phyloP scores from a whole-genome alignment of 1,140 invertebrate genomes.

The Eurosta solidaginis region DNA sequence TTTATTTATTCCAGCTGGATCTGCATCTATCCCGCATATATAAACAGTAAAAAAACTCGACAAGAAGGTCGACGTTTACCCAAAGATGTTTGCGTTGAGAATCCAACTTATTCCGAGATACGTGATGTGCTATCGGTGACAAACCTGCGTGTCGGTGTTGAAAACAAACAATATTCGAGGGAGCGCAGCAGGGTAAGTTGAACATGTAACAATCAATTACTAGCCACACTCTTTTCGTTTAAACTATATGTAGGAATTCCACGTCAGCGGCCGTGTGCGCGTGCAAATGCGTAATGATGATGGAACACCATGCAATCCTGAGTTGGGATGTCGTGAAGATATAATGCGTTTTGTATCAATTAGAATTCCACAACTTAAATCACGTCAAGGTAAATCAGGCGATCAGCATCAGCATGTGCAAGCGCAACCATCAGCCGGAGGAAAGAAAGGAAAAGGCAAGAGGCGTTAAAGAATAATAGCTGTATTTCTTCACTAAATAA shows the following conservation, averaged over 20 bases:
- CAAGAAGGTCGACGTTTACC: constrained; percentile 84
- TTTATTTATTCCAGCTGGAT: constrained; percentile 78
- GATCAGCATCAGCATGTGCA: constrained; percentile 42
- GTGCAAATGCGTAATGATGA: constrained; percentile 93
- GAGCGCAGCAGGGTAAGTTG: constrained; percentile 78
- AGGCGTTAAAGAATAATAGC: constrained; percentile 43
- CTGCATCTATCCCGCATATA: constrained; percentile 94
- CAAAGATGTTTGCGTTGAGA: constrained; percentile 87
- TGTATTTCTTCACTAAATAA: background rate
- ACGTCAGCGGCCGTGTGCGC: constrained; percentile 83
- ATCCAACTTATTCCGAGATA: constrained; percentile 93
- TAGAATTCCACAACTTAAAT: constrained; percentile 92
- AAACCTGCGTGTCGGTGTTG: constrained; percentile 84
- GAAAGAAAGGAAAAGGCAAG: constrained; percentile 48
- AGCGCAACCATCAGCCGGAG: constrained; percentile 39
- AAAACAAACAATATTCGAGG: constrained; percentile 92
- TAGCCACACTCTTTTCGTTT: background rate
- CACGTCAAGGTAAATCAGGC: constrained; percentile 62
- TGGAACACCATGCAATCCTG: constrained; percentile 73
- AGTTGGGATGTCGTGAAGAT: constrained; percentile 79
- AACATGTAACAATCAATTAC: background rate
- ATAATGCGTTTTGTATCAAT: constrained; percentile 77
- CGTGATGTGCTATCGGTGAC: constrained; percentile 83
- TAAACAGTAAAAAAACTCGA: constrained; percentile 91
- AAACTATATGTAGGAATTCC: constrained; percentile 66